Conservation (phyloP, 2,113 vertebrate species). For the Calyptommatus sinebrachiatus region DNA sequence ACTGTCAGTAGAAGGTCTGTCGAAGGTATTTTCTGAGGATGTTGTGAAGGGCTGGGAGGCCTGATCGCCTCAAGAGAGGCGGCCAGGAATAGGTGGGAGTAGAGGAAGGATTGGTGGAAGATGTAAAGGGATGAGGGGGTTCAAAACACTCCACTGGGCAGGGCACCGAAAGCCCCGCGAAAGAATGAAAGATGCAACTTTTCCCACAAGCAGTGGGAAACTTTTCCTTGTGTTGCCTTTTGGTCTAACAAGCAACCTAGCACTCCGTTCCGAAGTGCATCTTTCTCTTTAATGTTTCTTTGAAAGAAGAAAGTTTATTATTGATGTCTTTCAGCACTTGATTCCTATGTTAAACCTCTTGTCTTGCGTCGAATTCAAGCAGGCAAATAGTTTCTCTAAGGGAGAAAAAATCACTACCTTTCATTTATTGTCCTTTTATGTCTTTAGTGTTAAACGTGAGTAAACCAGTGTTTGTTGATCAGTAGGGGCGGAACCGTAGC, state of each 20-base stretch:
- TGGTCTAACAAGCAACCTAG: background rate
- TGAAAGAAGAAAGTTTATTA: background rate
- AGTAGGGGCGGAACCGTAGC: background rate
- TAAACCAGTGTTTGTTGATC: background rate
- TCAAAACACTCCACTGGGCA: background rate
- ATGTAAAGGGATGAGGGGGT: background rate
- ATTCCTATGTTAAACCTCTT: background rate
- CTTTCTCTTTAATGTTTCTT: background rate
- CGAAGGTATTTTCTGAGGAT: background rate
- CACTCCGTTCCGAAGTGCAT: background rate
- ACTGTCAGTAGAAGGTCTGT: background rate
- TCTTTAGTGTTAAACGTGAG: background rate
- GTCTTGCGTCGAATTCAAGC: background rate
- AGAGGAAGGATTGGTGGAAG: background rate
- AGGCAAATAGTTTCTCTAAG: background rate
- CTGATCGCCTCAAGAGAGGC: background rate
- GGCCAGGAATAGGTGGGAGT: background rate
- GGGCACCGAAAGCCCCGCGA: background rate
- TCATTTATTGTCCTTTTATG: background rate
- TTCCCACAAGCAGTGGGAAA: background rate
- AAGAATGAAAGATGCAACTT: background rate
- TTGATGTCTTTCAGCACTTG: slow-evolving; percentile 5
- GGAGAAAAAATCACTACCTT: slow-evolving; percentile 4
- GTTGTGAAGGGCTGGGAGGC: background rate
- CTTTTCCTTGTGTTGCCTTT: background rate